These are phyloP conservation scores for Stenoptilia bipunctidactyla DNA, from an alignment of 2,888 invertebrate species.

Conservation along the genomic window DNA sequence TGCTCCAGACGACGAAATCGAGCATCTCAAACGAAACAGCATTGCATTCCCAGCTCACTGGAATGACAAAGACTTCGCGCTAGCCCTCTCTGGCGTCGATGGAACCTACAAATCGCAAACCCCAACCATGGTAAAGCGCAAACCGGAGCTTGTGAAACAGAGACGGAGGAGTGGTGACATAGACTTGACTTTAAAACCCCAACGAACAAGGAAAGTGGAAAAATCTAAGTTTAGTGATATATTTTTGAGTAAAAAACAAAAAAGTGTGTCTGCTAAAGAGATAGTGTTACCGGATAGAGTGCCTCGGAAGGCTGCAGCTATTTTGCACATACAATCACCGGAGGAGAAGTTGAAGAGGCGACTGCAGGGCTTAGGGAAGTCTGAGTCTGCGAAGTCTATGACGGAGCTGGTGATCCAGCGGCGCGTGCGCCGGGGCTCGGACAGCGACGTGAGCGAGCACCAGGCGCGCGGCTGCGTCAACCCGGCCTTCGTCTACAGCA, in stretches of 20 bases:
- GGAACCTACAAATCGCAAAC: slow-evolving; percentile 59
- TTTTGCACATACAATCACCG: slow-evolving; percentile 70
- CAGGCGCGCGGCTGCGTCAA: slow-evolving; percentile 51
- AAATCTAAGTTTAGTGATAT: slow-evolving; percentile 59
- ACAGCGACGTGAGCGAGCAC: slow-evolving; percentile 45
- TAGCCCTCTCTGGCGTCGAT: slow-evolving; percentile 54
- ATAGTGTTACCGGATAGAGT: slow-evolving; percentile 60
- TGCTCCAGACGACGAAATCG: slow-evolving; percentile 36
- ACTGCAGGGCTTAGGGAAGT: slow-evolving; percentile 47
- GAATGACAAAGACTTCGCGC: slow-evolving; percentile 49
- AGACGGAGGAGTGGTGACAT: slow-evolving; percentile 56
- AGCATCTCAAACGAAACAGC: slow-evolving; percentile 43
- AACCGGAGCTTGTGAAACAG: slow-evolving; percentile 38
- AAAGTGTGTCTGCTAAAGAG: slow-evolving; percentile 55
- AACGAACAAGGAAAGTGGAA: slow-evolving; percentile 46
- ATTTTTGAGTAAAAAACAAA: slow-evolving; percentile 58
- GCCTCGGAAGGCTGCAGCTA: slow-evolving; percentile 74
- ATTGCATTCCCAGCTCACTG: slow-evolving; percentile 53
- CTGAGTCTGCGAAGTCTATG: slow-evolving; percentile 50
- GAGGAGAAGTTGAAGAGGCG: slow-evolving; percentile 47
- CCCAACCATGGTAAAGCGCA: slow-evolving; percentile 56
- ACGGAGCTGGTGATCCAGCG: slow-evolving; percentile 33
- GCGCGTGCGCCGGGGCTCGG: slow-evolving; percentile 53
- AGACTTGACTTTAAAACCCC: slow-evolving; percentile 51
- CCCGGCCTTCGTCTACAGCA: slow-evolving; percentile 62